These are phyloP conservation scores for Sciurus niger DNA, from an alignment of 2,113 vertebrate species.

Conservation along the genomic window DNA sequence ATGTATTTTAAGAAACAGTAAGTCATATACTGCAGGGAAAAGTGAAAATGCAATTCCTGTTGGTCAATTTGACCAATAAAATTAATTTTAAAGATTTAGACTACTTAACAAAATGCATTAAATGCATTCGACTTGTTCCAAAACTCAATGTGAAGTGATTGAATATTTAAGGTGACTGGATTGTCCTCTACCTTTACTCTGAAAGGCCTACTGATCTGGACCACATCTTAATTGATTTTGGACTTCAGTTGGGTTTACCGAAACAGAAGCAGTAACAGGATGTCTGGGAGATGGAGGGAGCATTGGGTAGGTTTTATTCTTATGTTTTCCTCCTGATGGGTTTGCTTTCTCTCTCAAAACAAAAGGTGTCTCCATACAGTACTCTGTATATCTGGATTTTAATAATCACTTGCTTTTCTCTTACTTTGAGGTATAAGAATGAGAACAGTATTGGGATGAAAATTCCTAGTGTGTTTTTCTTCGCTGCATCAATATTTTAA, in stretches of 20 bases:
- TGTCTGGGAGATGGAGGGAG: background rate
- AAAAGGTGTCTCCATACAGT: background rate
- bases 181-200: background rate
- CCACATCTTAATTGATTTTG: background rate
- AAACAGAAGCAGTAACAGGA: background rate
- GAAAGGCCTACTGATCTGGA: background rate
- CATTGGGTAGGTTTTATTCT: background rate
- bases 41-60: background rate
- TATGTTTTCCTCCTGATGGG: background rate
- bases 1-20: background rate
- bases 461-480: background rate
- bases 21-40: background rate
- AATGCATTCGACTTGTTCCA: background rate
- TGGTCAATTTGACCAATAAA: background rate
- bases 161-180: background rate
- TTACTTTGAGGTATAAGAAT: background rate
- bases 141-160: background rate
- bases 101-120: background rate
- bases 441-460: background rate
- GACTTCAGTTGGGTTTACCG: background rate
- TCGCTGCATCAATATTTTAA: background rate
- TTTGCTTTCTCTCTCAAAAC: background rate
- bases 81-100: background rate
- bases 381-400: background rate
- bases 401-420: background rate